Base-by-base conservation (phyloP, 2,888 invertebrate species). In the Scaptomyza cyrtandrae region DNA sequence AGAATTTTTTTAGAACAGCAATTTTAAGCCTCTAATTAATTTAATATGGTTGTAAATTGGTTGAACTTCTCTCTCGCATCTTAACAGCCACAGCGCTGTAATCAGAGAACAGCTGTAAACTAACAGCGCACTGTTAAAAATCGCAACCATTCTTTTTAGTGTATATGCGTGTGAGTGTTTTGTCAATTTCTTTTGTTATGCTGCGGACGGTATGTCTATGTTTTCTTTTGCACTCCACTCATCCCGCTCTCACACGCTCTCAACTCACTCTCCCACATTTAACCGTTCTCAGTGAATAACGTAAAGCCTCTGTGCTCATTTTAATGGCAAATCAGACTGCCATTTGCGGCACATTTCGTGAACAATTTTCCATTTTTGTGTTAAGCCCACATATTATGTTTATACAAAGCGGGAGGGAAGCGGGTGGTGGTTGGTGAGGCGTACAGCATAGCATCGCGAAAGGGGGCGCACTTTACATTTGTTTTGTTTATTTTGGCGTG, bases 311-410 rank as follows among this genome's bases (percentile, higher is more conserved):
- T 81, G 73, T 75, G 71, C 84, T 86, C 74, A 74, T 83, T 83
- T 80, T 78, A 86, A 85, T 84, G 75, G 87, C 83, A 86, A 85
- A 86, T 86, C 87, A 84, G 85, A 82, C 87, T 86, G 78, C 85
- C 85, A 85, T 86, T 85, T 85, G 85, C 78, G 85, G 85, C 80
- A 86, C 86, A 81, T 86, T 85, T 85, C 80, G 84, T 75, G 81
- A 78, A 86, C 85, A 86, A 85, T 85, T 84, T 86, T 85, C 85
- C 85, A 82, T 85, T 85, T 85, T 80, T 86, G 33, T 33, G 82
- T 86, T 84, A 82, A 84, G 82, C 85, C 80, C 80, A 82, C 87
- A 82, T 82, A 84, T 86, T 84, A 80, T 85, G 78, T 84, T 76
- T 78, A 78, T 75, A 67, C 77, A 64, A 27, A 43, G n/a, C 10